Conservation (phyloP, 1,140 invertebrate genomes). For the Cherax destructor region DNA sequence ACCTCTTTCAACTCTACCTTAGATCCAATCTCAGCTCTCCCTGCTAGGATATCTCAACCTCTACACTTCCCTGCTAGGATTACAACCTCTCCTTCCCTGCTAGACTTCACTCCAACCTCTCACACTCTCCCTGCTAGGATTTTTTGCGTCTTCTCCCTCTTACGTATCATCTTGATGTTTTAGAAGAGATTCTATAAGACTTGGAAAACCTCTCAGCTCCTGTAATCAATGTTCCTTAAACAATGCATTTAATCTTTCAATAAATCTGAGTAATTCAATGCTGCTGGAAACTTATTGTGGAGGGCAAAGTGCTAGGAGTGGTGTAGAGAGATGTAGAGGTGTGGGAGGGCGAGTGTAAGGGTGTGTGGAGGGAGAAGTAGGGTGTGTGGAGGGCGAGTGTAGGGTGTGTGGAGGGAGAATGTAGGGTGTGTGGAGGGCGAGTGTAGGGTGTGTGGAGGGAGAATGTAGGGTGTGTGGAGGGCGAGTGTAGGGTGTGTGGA, state of each 20-base stretch:
- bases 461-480: no score
- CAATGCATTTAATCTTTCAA: not conserved
- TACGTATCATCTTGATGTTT: not conserved
- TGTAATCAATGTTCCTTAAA: not conserved
- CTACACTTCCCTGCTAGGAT: constrained; percentile 6
- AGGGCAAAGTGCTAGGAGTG: no score
- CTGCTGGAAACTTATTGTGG: no score
- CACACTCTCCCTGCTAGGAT: not conserved
- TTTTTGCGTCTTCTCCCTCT: not conserved
- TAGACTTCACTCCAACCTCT: no score
- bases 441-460: no score
- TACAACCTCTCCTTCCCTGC: no score
- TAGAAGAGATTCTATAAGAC: not conserved
- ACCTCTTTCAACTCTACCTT: no score
- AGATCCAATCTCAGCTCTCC: no score
- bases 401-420: no score
- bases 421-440: no score
- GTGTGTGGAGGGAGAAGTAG: not conserved
- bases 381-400: not conserved
- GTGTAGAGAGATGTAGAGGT: no score
- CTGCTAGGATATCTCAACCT: not conserved
- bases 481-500: no score
- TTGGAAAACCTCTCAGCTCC: not conserved
- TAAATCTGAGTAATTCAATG: constrained; percentile 35
- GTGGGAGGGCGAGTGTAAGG: not conserved